Conservation (phyloP, 2,888 invertebrate species). For the Prosapia bicincta region DNA sequence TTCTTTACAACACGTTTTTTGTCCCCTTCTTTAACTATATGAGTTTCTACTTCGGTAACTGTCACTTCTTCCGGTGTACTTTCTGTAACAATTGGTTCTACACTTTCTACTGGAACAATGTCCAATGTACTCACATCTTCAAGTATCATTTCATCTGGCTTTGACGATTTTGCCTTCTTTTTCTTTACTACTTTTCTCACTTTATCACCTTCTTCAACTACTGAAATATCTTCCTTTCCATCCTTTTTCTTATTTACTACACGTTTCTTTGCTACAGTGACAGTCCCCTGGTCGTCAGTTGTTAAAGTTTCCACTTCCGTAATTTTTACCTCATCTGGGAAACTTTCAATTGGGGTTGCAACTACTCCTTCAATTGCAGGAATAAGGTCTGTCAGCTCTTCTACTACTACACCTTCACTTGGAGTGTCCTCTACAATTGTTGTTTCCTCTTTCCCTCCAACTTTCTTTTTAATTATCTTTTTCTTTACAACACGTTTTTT, state of each 20-base stretch:
- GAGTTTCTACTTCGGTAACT: slow-evolving; percentile 42
- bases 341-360: slow-evolving; percentile 39
- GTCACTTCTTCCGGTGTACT: slow-evolving; percentile 47
- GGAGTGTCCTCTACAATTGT: slow-evolving; percentile 35
- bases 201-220: neutral
- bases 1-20: too few species aligned
- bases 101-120: slow-evolving; percentile 42
- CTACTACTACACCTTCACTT: slow-evolving; percentile 39
- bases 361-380: slow-evolving; percentile 39
- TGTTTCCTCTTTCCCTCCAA: slow-evolving; percentile 35
- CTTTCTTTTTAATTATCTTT: slow-evolving; percentile 39
- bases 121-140: slow-evolving; percentile 17
- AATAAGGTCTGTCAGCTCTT: slow-evolving; percentile 36
- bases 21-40: slow-evolving; percentile 13
- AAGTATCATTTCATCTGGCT: slow-evolving; percentile 37
- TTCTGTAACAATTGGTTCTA: slow-evolving; percentile 38
- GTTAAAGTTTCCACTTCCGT: slow-evolving; percentile 41
- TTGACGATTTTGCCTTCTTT: neutral
- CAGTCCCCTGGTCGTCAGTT: neutral
- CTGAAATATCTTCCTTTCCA: slow-evolving; percentile 17
- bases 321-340: slow-evolving; percentile 47
- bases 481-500: slow-evolving; percentile 50
- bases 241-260: slow-evolving; percentile 28
- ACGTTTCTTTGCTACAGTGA: slow-evolving; percentile 15
- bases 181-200: slow-evolving; percentile 2